Percentiles rank a stretch among this genome's conserved stretches.
Conservation (phyloP, 1,140 invertebrate species). For the Drosophila sechellia region DNA sequence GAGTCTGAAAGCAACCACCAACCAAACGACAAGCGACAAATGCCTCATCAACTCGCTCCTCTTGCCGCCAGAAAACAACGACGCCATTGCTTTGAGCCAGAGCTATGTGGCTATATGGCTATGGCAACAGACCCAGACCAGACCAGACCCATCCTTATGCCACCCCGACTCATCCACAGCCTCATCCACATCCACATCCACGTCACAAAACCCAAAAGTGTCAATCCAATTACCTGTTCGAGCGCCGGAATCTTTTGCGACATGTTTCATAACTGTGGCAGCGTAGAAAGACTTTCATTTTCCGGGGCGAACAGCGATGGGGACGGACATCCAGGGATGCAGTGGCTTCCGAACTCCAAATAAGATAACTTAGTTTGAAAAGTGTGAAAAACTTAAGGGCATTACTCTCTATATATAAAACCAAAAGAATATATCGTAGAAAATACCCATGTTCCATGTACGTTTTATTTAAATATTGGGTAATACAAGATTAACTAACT, state of each 20-base stretch:
- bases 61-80: conserved; percentile 31
- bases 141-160: neutral
- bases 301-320: conserved; percentile 16
- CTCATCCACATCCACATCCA: conserved; percentile 27
- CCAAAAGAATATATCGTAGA: too few relatives aligned
- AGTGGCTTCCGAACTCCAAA: neutral
- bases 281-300: conserved; percentile 54
- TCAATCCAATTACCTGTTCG: conserved; percentile 83
- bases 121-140: conserved; percentile 7
- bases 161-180: conserved; percentile 20
- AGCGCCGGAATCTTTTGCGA: conserved; percentile 82
- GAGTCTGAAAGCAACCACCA: conserved; percentile 64
- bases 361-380: conserved; percentile 11
- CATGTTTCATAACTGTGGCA: conserved; percentile 79
- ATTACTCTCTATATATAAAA: neutral
- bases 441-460: too few relatives aligned
- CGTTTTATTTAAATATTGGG: too few relatives aligned
- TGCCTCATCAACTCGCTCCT: conserved; percentile 71
- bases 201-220: conserved; percentile 78
- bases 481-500: too few relatives aligned
- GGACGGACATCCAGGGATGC: conserved; percentile 24
- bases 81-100: conserved; percentile 38
- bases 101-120: conserved; percentile 20
- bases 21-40: conserved; percentile 59
- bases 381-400: neutral